A percentile compares a stretch with the other conserved stretches of the same genome.
phyloP scores from a whole-genome alignment of 1,140 invertebrate genomes.

The Chymomyza costata region DNA sequence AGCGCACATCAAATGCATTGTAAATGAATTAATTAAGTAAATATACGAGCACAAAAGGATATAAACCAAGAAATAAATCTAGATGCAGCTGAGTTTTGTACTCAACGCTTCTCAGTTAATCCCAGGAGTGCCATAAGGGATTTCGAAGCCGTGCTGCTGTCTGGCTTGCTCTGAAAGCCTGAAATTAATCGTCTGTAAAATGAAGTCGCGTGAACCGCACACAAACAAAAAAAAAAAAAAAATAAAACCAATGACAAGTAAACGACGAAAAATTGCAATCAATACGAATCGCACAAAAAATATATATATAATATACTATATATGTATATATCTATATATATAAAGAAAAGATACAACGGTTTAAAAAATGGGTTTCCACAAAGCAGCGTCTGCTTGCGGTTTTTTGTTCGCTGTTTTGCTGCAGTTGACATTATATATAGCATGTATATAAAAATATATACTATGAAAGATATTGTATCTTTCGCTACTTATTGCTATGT shows the following conservation, averaged over 20 bases:
- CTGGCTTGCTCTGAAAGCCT: conserved; percentile 1
- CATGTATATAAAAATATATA: too few species aligned
- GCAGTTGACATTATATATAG: conserved; percentile 23
- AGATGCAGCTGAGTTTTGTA: background rate
- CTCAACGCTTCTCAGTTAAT: conserved; percentile 5
- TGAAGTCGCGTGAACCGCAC: conserved; percentile 9
- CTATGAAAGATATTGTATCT: conserved; percentile 28
- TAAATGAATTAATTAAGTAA: conserved; percentile 43
- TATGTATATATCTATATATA: too few species aligned
- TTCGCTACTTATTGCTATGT: conserved; percentile 20
- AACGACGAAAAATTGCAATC: conserved; percentile 33
- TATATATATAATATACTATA: too few species aligned
- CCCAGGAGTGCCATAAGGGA: background rate
- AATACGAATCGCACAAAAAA: conserved; percentile 14
- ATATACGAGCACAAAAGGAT: conserved; percentile 24
- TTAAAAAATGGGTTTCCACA: conserved; percentile 31
- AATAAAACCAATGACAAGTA: conserved; percentile 24
- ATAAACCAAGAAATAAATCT: background rate
- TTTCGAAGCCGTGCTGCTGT: too few species aligned
- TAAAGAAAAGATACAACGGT: conserved; percentile 10
- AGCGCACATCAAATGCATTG: conserved; percentile 9
- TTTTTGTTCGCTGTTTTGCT: conserved; percentile 1
- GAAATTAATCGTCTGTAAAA: conserved; percentile 46
- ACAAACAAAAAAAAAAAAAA: conserved; percentile 7
- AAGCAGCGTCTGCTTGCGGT: conserved; percentile 31